These are phyloP conservation scores for Notarius lentiginosus DNA, from an alignment of 2,113 vertebrate species.

Conservation along the genomic window DNA sequence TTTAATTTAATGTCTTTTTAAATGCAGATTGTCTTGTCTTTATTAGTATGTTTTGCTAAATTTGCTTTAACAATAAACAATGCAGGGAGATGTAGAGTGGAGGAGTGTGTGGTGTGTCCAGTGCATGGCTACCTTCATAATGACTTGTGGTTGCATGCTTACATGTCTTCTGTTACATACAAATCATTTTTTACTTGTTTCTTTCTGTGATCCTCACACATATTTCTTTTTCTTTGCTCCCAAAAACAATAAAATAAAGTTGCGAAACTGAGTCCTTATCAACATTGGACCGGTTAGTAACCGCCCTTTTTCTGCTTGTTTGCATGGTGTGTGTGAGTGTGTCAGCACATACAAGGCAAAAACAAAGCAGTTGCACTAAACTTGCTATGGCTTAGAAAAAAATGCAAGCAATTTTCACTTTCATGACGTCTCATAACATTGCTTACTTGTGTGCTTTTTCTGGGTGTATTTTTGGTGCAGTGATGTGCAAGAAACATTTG, in stretches of 20 bases:
- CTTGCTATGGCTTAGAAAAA: conserved; percentile 40
- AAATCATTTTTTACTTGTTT: conserved; percentile 81
- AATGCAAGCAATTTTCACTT: conserved; percentile 23
- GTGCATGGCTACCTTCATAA: conserved; percentile 72
- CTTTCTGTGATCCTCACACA: conserved; percentile 90
- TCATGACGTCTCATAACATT: conserved; percentile 12
- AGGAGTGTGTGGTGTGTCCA: conserved; percentile 54
- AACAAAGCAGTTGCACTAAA: conserved; percentile 38
- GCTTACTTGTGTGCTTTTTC: conserved; percentile 27
- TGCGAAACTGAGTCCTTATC: conserved; percentile 99
- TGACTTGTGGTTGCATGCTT: conserved; percentile 72
- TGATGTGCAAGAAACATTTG: conserved; percentile 6
- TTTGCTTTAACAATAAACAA: background rate
- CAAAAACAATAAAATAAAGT: conserved; percentile 82
- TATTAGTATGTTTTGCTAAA: conserved; percentile 5
- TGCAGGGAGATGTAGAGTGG: conserved; percentile 12
- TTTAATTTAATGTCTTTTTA: background rate
- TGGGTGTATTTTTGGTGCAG: conserved; percentile 21
- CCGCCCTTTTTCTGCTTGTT: conserved; percentile 83
- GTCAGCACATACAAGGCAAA: conserved; percentile 57
- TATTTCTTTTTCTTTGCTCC: conserved; percentile 80
- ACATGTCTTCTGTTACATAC: conserved; percentile 72
- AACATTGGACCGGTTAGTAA: conserved; percentile 99
- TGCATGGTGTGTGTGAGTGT: conserved; percentile 69
- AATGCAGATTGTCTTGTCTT: conserved; percentile 1